phyloP scores from a whole-genome alignment of 2,888 invertebrate species.

The Drosophila cognata region DNA sequence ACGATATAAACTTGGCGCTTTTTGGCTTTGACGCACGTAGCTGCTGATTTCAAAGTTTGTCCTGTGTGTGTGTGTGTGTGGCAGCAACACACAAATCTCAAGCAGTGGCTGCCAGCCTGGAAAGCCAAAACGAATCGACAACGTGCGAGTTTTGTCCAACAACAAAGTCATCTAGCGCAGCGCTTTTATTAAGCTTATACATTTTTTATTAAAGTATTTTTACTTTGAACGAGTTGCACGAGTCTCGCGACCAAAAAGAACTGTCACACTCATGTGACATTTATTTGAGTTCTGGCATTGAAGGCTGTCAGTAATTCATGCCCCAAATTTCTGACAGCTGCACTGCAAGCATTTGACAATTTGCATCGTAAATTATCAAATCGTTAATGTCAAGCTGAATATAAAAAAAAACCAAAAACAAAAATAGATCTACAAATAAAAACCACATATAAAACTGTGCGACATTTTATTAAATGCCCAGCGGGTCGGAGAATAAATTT shows the following conservation, averaged over 20 bases:
- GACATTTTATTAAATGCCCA: constrained; percentile 67
- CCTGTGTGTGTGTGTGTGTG: constrained; percentile 31
- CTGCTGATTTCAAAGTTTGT: constrained; percentile 76
- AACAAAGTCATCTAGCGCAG: constrained; percentile 37
- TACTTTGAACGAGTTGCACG: constrained; percentile 68
- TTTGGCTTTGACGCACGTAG: constrained; percentile 80
- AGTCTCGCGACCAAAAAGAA: constrained; percentile 32
- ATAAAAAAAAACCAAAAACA: background rate
- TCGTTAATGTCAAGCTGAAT: constrained; percentile 49
- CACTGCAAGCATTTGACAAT: constrained; percentile 24
- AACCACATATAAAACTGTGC: constrained; percentile 6
- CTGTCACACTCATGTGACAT: constrained; percentile 70
- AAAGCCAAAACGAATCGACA: constrained; percentile 63
- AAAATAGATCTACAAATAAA: background rate
- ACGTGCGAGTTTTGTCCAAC: constrained; percentile 38
- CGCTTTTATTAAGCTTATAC: constrained; percentile 80
- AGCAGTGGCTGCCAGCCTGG: constrained; percentile 34
- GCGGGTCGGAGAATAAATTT: constrained; percentile 39
- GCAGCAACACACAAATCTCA: constrained; percentile 16
- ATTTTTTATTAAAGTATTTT: constrained; percentile 76
- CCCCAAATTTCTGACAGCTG: constrained; percentile 26
- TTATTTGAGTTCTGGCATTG: constrained; percentile 60
- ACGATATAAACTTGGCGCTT: constrained; percentile 78
- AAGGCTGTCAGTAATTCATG: constrained; percentile 51
- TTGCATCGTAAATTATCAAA: constrained; percentile 68